Conservation (phyloP, 2,113 vertebrate genomes). For the Tauraco erythrolophus region DNA sequence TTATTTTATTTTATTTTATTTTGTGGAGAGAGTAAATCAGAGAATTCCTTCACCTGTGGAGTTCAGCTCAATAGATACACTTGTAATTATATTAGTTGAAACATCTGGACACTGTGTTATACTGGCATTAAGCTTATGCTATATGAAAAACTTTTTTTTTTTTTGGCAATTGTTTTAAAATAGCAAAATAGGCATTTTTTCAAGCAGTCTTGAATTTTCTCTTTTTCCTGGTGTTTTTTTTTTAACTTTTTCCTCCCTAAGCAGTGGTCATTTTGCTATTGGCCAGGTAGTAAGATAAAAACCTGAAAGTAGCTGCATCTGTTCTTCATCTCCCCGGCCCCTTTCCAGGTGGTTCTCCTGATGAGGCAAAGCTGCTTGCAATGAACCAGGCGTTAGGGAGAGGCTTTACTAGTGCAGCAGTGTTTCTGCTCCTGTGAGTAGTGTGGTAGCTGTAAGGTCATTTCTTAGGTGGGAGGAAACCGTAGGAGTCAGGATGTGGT, state of each 20-base stretch:
- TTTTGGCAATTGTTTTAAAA: background rate
- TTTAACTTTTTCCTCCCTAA: background rate
- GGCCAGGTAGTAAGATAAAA: background rate
- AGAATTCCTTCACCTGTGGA: background rate
- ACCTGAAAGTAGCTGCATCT: background rate
- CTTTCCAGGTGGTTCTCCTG: background rate
- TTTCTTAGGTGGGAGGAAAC: accelerated
- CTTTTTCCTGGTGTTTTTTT: background rate
- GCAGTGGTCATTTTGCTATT: background rate
- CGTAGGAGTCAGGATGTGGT: accelerated
- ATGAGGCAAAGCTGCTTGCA: accelerated
- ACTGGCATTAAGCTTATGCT: background rate
- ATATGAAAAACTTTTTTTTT: background rate
- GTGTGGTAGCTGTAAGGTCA: accelerated
- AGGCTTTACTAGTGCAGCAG: accelerated
- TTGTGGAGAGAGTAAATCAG: background rate
- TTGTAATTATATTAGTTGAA: background rate
- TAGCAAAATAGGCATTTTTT: background rate
- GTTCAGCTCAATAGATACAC: background rate
- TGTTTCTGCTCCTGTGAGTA: accelerated
- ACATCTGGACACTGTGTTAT: background rate
- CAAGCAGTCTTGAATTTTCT: background rate
- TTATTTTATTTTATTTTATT: background rate
- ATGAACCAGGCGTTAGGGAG: background rate
- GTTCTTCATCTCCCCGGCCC: background rate